Conservation (phyloP, 2,888 invertebrate species). For the Parascotia fuliginaria region DNA sequence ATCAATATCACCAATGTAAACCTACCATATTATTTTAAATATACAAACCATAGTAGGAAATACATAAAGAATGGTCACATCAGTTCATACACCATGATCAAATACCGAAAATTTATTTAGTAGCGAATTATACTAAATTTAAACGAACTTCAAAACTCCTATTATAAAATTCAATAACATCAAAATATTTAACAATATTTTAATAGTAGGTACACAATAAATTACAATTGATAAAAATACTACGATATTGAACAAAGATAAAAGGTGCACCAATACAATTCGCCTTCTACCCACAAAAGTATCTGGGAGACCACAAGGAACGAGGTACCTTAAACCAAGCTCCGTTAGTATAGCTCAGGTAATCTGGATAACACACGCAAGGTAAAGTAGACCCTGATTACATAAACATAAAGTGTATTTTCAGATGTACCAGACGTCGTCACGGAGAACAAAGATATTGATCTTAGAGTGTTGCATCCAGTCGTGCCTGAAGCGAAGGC, state of each 20-base stretch:
- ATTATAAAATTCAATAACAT: too few relatives aligned
- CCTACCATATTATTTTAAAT: too few relatives aligned
- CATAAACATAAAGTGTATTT: slow-evolving; percentile 74
- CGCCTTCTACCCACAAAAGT: background rate
- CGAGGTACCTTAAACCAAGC: background rate
- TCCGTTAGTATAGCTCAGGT: slow-evolving; percentile 19
- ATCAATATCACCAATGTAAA: too few relatives aligned
- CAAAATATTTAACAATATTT: too few relatives aligned
- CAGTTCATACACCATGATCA: too few relatives aligned
- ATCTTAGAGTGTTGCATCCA: slow-evolving; percentile 83
- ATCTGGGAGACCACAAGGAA: background rate
- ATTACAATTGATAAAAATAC: background rate
- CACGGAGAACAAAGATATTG: slow-evolving; percentile 85
- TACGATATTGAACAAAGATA: background rate
- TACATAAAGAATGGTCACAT: too few relatives aligned
- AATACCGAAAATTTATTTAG: too few relatives aligned
- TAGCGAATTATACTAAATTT: too few relatives aligned
- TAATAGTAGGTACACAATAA: too few relatives aligned
- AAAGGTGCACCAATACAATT: background rate
- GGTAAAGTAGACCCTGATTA: slow-evolving; percentile 45
- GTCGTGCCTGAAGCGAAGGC: slow-evolving; percentile 57
- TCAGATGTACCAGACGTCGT: slow-evolving; percentile 71
- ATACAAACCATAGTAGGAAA: too few relatives aligned
- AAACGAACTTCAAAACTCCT: background rate
- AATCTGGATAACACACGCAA: slow-evolving; percentile 17